A percentile compares a stretch with the other conserved stretches of the same genome.
Conservation (phyloP, 1,140 invertebrate genomes). For the Nymphalis io region DNA sequence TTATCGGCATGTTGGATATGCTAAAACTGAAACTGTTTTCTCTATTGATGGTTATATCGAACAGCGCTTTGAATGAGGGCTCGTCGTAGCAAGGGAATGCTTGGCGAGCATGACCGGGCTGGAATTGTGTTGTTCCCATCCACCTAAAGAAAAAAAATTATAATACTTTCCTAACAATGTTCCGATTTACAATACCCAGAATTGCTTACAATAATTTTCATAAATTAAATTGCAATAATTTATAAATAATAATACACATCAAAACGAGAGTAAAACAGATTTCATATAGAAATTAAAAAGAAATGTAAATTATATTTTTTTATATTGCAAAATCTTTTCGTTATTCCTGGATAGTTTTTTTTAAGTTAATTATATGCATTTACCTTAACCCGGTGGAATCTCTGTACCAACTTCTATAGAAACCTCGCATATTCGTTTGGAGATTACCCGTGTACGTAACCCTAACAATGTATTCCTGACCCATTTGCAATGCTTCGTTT, state of each 20-base stretch:
- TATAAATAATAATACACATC: no score
- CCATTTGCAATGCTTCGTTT: conserved; percentile 34
- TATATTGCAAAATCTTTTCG: no score
- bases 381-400: conserved; percentile 59
- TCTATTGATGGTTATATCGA: conserved; percentile 84
- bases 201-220: no score
- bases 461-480: conserved; percentile 50
- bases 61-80: conserved; percentile 91
- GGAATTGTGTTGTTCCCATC: conserved; percentile 90
- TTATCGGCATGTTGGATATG: conserved; percentile 80
- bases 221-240: no score
- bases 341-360: neutral
- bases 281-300: no score
- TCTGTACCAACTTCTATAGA: conserved; percentile 81
- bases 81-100: conserved; percentile 96
- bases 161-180: neutral
- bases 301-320: no score
- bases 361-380: conserved; percentile 15
- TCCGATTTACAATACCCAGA: no score
- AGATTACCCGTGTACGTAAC: conserved; percentile 75
- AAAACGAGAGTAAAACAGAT: no score
- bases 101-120: conserved; percentile 89
- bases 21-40: conserved; percentile 59
- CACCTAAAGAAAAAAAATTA: conserved; percentile 76
- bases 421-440: conserved; percentile 79